phyloP scores from a whole-genome alignment of 1,140 invertebrate species.

The Diachasmimorpha longicaudata region DNA sequence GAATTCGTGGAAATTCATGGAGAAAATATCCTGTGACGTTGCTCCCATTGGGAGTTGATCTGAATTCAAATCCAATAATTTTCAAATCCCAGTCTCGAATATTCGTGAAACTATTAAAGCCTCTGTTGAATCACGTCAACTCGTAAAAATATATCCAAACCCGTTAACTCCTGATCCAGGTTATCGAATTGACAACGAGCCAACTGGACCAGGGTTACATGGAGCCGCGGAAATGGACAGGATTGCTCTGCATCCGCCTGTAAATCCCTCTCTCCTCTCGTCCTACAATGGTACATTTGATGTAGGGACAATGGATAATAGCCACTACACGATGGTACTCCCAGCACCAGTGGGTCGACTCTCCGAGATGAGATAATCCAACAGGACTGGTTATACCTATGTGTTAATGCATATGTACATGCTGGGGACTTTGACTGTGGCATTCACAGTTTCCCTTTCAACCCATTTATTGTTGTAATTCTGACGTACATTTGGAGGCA shows the following conservation, averaged over 20 bases:
- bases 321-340: conserved; percentile 8
- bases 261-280: background rate
- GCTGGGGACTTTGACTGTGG: background rate
- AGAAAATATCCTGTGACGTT: too few relatives aligned
- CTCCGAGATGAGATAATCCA: background rate
- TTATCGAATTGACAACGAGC: background rate
- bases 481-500: background rate
- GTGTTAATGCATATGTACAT: background rate
- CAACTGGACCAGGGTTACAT: background rate
- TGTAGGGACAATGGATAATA: conserved; percentile 19
- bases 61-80: too few relatives aligned
- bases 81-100: too few relatives aligned
- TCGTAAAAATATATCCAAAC: background rate
- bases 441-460: background rate
- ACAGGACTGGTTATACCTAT: background rate
- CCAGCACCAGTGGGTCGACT: background rate
- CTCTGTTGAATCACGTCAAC: background rate
- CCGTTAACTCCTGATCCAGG: background rate
- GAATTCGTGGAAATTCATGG: too few relatives aligned
- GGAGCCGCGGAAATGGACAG: background rate
- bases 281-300: conserved; percentile 12
- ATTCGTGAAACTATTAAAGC: too few relatives aligned
- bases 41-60: too few relatives aligned
- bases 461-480: background rate
- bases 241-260: background rate